These are phyloP conservation scores for Manacus vitellinus DNA, from an alignment of 2,113 vertebrate species.

Conservation along the genomic window DNA sequence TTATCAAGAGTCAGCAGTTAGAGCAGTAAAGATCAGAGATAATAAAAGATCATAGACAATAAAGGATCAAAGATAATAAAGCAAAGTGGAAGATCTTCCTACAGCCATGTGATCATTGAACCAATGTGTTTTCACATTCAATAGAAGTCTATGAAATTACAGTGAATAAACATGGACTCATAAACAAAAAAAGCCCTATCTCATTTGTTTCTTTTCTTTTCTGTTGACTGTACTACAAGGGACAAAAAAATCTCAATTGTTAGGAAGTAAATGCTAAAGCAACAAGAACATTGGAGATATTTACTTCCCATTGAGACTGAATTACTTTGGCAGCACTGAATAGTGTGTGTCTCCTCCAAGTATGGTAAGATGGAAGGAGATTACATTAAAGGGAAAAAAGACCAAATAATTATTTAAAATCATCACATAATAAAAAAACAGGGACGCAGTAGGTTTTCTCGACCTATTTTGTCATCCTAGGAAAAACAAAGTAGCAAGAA, in stretches of 20 bases:
- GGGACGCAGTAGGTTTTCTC: neutral
- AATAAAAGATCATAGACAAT: neutral
- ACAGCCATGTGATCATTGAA: neutral
- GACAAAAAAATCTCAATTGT: fast-evolving
- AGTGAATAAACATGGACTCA: neutral
- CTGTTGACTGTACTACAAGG: neutral
- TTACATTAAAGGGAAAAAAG: neutral
- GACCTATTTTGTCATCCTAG: neutral
- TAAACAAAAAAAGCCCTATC: neutral
- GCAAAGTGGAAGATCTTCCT: neutral
- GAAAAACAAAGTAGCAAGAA: fast-evolving
- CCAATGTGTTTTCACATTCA: neutral
- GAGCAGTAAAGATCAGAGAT: neutral
- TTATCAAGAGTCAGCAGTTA: neutral
- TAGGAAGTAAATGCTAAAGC: neutral
- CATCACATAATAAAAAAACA: neutral
- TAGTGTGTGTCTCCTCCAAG: neutral
- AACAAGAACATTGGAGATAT: neutral
- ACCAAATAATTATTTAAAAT: neutral
- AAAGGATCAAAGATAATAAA: neutral
- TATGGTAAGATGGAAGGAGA: neutral
- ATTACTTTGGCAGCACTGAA: neutral
- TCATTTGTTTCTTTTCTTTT: neutral
- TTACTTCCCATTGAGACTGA: neutral
- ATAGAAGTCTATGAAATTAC: neutral